Conservation (phyloP, 2,113 vertebrate species). For the Spermophilus dauricus region DNA sequence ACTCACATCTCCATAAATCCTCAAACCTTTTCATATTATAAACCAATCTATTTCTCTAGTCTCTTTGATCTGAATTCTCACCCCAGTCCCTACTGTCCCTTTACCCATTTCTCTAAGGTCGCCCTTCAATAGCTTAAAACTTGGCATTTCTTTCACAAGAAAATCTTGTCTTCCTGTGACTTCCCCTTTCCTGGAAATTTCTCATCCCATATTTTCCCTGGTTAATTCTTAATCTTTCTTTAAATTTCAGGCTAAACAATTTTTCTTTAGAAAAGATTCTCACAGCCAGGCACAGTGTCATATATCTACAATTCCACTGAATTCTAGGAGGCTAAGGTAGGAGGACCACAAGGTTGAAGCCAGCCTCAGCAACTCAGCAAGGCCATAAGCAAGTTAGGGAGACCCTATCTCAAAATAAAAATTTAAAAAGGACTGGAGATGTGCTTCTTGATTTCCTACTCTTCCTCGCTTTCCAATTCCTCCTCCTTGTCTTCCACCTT, state of each 20-base stretch:
- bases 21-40: not conserved
- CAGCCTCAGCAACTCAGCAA: too few relatives aligned
- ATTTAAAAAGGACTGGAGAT: too few relatives aligned
- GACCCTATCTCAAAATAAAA: too few relatives aligned
- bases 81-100: not conserved
- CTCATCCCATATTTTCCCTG: not conserved
- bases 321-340: too few relatives aligned
- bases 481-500: fast-evolving
- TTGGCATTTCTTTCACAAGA: not conserved
- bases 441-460: too few relatives aligned
- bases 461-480: too few relatives aligned
- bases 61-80: not conserved
- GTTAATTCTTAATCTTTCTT: not conserved
- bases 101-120: not conserved
- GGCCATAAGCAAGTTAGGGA: too few relatives aligned
- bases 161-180: not conserved
- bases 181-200: not conserved
- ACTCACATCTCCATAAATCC: not conserved
- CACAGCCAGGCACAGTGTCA: too few relatives aligned
- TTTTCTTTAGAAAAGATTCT: not conserved
- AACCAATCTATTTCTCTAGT: not conserved
- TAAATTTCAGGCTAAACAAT: not conserved
- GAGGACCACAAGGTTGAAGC: too few relatives aligned
- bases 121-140: not conserved
- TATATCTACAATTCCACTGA: too few relatives aligned